Evolutionary conservation across 2,888 invertebrate species (phyloP), one percentile per base, ranked within the genome.

Genomic region (Drepana falcataria): DNA sequence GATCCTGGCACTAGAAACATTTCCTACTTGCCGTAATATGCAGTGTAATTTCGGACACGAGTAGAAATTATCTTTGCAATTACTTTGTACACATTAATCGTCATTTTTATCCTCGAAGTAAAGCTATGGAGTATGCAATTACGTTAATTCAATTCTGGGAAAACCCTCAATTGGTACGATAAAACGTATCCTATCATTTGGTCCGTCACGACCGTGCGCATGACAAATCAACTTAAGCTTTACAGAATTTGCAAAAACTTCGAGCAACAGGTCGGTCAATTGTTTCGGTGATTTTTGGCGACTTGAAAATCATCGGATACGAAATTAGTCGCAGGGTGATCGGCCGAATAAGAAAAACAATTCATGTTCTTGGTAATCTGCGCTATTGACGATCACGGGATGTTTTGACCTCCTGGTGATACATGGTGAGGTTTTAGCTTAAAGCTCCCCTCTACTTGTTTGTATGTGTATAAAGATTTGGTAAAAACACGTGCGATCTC

Each of bases 121-220:
- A 21, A 21, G 21, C 21, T 1, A 21, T 40, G 4, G 40, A 6
- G 4, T 40, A 47, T 47, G 52, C 34, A 47, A 44, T n/a, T 21
- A 35, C 47, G 9, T 47, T 47, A 47, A 52, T 47, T 47, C 33
- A 47, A 7, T 47, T 47, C 35, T 34, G 52, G 52, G 35, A 52
- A 52, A 52, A 52, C 52, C 52, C 52, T 44, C 9, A 3, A 44
- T 9, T 3, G 44, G 3, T 9, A 9, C 9, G 5, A 37, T 37
- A 9, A 44, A 44, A 9, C 9, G 44, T 44, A 44, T 44, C 44
- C 35, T 33, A 65, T 58, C 52, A 57, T 37, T 56, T 53, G 41
- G 54, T 3, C 34, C 35, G 64, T 64, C 69, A 66, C 67, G 67
- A 64, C 49, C 57, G 51, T 4, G 53, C 49, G 58, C 58, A 60